A percentile compares a stretch with the other conserved stretches of the same genome.
These are phyloP conservation scores for Bubo scandiacus DNA, from an alignment of 2,113 vertebrate species.

Conservation along the genomic window DNA sequence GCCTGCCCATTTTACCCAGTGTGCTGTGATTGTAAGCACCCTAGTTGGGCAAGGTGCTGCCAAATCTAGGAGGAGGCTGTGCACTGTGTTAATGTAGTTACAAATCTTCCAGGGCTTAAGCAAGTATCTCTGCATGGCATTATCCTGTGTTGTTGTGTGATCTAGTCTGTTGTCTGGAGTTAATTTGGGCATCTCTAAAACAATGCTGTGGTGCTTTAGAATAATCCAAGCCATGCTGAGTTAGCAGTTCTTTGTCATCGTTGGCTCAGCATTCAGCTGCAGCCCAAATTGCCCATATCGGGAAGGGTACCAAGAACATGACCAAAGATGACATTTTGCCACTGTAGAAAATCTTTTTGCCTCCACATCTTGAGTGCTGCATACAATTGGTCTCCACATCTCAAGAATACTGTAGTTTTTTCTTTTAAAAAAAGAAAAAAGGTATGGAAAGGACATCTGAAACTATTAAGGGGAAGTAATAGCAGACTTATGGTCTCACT, in stretches of 20 bases:
- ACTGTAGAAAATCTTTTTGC: neutral
- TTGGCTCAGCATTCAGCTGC: neutral
- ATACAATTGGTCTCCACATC: neutral
- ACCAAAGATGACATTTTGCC: neutral
- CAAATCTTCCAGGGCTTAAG: neutral
- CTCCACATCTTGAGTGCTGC: neutral
- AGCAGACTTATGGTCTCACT: neutral
- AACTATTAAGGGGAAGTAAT: neutral
- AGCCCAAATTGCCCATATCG: neutral
- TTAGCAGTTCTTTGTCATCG: neutral
- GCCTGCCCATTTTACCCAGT: rapidly evolving
- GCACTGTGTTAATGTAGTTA: neutral
- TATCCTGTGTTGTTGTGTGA: neutral
- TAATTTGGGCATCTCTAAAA: neutral
- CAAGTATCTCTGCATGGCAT: neutral
- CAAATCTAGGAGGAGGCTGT: neutral
- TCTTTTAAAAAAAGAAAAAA: neutral
- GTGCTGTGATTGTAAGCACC: neutral
- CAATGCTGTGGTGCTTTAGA: neutral
- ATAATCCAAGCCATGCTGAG: neutral
- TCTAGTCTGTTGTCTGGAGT: neutral
- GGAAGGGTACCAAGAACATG: neutral
- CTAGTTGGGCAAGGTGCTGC: neutral
- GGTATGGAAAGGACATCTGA: neutral
- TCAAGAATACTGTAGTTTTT: neutral